Conservation (phyloP, 2,113 vertebrate genomes). For the Carassius carassius region DNA sequence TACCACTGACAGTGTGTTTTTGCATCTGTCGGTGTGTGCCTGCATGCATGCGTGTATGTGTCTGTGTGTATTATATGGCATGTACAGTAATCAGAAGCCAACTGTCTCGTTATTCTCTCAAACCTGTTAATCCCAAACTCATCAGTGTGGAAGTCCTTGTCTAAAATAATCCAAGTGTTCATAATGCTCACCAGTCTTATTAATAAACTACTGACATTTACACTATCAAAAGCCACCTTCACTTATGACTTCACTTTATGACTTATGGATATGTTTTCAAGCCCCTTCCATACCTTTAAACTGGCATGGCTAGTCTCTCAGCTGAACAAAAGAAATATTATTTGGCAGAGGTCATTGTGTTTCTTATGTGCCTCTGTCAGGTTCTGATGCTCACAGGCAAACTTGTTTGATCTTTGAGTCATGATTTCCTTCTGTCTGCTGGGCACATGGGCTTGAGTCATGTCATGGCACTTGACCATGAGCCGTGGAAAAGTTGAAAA, state of each 20-base stretch:
- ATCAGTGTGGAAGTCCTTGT: background rate
- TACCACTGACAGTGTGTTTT: background rate
- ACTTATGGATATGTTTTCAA: constrained; percentile 11
- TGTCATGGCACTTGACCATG: background rate
- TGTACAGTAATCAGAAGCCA: background rate
- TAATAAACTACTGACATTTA: constrained; percentile 4
- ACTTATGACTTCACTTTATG: constrained; percentile 23
- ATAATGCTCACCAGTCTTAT: background rate
- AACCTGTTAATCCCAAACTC: background rate
- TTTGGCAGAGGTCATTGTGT: background rate
- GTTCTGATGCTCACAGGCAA: too few relatives aligned
- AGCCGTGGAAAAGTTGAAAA: background rate
- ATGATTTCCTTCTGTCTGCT: background rate
- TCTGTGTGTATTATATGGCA: background rate
- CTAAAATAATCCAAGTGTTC: too few relatives aligned
- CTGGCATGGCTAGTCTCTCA: background rate
- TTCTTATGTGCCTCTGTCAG: background rate
- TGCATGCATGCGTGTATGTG: background rate
- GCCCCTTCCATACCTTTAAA: background rate
- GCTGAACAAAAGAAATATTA: constrained; percentile 22
- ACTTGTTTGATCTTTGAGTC: constrained; percentile 11
- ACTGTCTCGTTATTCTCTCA: background rate
- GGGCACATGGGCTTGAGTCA: background rate
- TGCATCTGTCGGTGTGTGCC: background rate
- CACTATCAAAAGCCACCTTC: background rate